Evolutionary conservation across 2,113 vertebrate species (phyloP).

Genomic region (Mystacornis crossleyi): DNA sequence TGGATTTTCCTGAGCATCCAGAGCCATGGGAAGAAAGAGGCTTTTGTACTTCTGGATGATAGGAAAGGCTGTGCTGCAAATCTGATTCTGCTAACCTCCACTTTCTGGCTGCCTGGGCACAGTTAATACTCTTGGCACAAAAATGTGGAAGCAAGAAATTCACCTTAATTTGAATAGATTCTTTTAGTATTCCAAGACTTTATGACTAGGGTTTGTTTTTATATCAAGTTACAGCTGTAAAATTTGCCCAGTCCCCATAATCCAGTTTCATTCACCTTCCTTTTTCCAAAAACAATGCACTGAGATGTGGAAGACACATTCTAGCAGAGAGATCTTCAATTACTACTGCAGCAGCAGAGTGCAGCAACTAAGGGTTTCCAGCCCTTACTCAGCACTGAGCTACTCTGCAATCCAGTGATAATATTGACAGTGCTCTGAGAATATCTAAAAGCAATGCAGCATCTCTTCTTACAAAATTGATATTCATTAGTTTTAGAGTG

Average conservation of each 20-base stretch:
- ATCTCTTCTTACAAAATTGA: conserved; percentile 12
- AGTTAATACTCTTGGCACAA: neutral
- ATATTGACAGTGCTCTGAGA: neutral
- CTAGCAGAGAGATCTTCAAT: neutral
- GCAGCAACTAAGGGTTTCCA: neutral
- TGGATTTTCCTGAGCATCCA: neutral
- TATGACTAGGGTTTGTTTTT: neutral
- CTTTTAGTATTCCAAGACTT: neutral
- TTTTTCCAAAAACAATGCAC: neutral
- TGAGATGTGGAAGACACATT: neutral
- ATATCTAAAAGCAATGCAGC: neutral
- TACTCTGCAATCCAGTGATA: neutral
- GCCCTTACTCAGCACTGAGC: neutral
- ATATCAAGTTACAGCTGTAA: neutral
- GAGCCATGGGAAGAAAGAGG: neutral
- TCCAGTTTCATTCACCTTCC: neutral
- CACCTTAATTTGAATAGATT: neutral
- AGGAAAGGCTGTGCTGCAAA: neutral
- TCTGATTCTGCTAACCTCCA: neutral
- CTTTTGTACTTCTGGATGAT: neutral
- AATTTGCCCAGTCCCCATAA: neutral
- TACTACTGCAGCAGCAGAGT: neutral
- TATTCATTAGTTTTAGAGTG: conserved; percentile 39
- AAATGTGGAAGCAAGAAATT: neutral
- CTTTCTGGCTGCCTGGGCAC: neutral